Conservation (phyloP, 2,888 invertebrate genomes). For the Torymus texanus region DNA sequence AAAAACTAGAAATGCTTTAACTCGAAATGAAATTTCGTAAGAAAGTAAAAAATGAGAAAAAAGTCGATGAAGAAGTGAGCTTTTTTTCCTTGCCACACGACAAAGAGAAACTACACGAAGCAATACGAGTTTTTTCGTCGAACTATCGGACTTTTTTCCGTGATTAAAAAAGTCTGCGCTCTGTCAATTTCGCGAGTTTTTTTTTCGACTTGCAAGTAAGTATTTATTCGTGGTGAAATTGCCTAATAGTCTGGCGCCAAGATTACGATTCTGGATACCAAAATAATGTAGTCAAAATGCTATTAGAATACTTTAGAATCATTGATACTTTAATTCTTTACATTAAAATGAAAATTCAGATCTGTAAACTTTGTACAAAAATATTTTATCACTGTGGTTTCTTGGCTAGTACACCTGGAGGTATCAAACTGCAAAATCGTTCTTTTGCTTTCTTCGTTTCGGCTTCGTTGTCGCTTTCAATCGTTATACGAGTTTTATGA, state of each 20-base stretch:
- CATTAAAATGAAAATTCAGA: neutral
- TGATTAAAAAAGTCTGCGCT: constrained; percentile 57
- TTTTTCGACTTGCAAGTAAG: neutral
- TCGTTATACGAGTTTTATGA: constrained; percentile 76
- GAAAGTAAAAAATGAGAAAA: constrained; percentile 53
- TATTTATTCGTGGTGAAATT: neutral
- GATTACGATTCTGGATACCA: neutral
- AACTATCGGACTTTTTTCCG: constrained; percentile 42
- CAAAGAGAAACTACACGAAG: constrained; percentile 22
- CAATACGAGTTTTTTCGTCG: constrained; percentile 36
- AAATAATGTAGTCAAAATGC: neutral
- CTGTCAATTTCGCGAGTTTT: constrained; percentile 20
- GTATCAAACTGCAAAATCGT: constrained; percentile 71
- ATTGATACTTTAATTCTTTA: constrained; percentile 3
- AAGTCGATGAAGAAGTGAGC: constrained; percentile 20
- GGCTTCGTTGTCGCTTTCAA: constrained; percentile 74
- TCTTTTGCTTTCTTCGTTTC: constrained; percentile 71
- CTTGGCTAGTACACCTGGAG: constrained; percentile 63
- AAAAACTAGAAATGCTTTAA: constrained; percentile 73
- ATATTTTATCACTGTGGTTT: constrained; percentile 17
- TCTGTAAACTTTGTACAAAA: neutral
- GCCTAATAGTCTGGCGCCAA: neutral
- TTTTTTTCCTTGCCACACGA: constrained; percentile 35
- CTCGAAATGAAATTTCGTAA: constrained; percentile 73
- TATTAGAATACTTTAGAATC: neutral